Percentiles rank a stretch among this genome's conserved stretches.
phyloP scores from a whole-genome alignment of 2,797 vertebrate species.

The Lutjanus argentimaculatus region DNA sequence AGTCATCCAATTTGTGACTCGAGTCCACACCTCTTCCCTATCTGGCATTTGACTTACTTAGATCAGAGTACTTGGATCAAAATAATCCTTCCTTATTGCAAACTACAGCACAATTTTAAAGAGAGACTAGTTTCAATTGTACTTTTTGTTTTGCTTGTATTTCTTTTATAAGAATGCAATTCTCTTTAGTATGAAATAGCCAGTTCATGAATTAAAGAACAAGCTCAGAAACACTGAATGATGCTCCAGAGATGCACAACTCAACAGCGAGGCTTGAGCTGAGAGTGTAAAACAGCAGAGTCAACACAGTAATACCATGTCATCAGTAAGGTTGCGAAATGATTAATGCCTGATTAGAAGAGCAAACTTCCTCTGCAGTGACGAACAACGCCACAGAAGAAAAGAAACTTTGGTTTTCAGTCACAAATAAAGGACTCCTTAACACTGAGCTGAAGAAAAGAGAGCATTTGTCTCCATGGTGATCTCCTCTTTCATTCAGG shows the following conservation, averaged over 20 bases:
- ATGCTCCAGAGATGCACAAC: slow-evolving; percentile 28
- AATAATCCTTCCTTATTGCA: not conserved
- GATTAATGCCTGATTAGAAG: slow-evolving; percentile 22
- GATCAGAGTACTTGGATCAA: slow-evolving; percentile 41
- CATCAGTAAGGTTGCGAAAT: slow-evolving; percentile 12
- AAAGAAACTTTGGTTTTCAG: not conserved
- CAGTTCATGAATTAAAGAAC: slow-evolving; percentile 50
- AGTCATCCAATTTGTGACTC: too few relatives aligned
- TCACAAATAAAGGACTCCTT: slow-evolving; percentile 23
- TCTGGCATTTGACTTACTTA: slow-evolving; percentile 47
- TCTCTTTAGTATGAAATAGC: slow-evolving; percentile 32
- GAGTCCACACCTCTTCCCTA: not conserved
- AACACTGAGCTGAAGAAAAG: slow-evolving; percentile 2
- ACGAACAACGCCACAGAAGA: not conserved
- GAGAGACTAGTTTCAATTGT: not conserved
- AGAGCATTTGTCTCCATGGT: slow-evolving; percentile 49
- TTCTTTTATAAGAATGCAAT: slow-evolving; percentile 1
- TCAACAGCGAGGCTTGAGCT: slow-evolving; percentile 17
- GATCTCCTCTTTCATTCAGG: slow-evolving; percentile 29
- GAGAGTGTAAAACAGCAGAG: slow-evolving; percentile 18
- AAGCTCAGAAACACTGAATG: slow-evolving; percentile 20
- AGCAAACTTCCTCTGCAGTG: not conserved
- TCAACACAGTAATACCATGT: not conserved
- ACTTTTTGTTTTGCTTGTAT: not conserved
- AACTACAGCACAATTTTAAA: not conserved